Conservation (phyloP, 2,113 vertebrate species). For the Centrocercus urophasianus region DNA sequence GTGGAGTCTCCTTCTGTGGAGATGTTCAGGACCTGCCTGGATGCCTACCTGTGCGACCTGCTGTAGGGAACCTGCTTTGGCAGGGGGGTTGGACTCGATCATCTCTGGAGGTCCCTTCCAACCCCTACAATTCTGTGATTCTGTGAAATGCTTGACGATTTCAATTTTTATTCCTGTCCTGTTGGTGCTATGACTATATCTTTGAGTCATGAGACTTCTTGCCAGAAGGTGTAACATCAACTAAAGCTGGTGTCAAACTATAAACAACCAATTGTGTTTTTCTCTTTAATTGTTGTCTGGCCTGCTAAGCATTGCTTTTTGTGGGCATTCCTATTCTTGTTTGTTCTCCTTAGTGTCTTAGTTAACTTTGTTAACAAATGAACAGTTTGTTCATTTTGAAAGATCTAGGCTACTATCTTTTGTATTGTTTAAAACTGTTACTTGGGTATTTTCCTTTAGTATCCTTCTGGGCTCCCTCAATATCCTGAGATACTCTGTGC, state of each 20-base stretch:
- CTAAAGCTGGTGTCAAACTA: not conserved
- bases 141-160: not conserved
- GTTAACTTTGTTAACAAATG: not conserved
- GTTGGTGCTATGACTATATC: not conserved
- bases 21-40: no score
- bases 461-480: not conserved
- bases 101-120: no score
- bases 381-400: fast-evolving
- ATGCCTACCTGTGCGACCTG: no score
- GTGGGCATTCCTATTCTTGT: not conserved
- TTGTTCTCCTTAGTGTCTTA: not conserved
- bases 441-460: not conserved
- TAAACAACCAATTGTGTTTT: not conserved
- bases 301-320: not conserved
- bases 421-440: not conserved
- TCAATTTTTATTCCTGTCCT: not conserved
- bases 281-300: not conserved
- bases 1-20: no score
- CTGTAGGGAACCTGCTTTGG: no score
- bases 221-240: not conserved
- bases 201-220: not conserved
- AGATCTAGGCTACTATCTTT: not conserved
- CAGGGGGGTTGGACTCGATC: no score
- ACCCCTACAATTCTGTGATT: no score
- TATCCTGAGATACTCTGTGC: not conserved